Conservation (phyloP, 1,140 invertebrate genomes). For the Metaphire vulgaris region DNA sequence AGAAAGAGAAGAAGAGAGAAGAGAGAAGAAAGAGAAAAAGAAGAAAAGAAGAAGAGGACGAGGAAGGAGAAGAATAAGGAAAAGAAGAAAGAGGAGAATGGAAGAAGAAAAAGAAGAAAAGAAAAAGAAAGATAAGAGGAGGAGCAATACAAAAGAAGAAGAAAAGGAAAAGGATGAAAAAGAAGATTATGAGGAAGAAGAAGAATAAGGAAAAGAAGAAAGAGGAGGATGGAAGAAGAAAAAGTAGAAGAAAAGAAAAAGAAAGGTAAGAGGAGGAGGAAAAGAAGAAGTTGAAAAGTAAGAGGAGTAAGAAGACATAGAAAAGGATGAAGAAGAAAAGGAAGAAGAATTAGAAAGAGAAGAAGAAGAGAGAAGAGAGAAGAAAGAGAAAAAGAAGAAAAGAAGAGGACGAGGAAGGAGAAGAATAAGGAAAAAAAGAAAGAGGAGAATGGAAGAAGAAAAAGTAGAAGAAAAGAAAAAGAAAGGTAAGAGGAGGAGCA, state of each 20-base stretch:
- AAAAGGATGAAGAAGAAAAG: background rate
- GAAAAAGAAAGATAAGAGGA: background rate
- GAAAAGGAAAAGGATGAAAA: background rate
- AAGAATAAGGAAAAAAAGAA: background rate
- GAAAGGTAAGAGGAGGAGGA: background rate
- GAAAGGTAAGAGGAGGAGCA: constrained; percentile 45
- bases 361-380: background rate
- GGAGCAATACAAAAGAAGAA: background rate
- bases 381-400: background rate
- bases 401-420: background rate
- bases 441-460: constrained; percentile 35
- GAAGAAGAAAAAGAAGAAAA: background rate
- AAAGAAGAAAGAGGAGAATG: background rate
- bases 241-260: background rate
- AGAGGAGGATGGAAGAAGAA: constrained; percentile 25
- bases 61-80: background rate
- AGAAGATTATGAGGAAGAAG: constrained; percentile 6
- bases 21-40: background rate
- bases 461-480: constrained; percentile 22
- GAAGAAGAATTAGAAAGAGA: background rate
- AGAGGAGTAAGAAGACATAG: background rate
- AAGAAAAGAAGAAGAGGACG: background rate
- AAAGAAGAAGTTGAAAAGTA: background rate
- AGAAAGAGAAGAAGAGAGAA: background rate
- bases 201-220: constrained; percentile 8